phyloP scores from a whole-genome alignment of 1,140 invertebrate genomes.

The Euschistus heros region DNA sequence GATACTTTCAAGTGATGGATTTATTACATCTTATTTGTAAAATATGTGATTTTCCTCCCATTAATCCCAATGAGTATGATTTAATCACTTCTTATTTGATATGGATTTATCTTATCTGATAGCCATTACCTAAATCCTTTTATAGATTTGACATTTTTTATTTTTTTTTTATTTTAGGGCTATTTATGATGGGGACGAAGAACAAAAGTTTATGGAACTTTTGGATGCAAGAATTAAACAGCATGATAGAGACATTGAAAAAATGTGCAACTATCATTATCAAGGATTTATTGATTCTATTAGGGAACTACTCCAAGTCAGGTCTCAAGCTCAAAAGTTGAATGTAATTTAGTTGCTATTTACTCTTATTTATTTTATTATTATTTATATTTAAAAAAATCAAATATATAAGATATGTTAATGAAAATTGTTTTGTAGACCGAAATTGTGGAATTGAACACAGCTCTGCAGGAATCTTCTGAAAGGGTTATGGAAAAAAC shows the following conservation, averaged over 20 bases:
- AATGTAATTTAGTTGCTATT: slow-evolving; percentile 47
- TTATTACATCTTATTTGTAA: slow-evolving; percentile 4
- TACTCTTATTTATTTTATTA: too few species aligned
- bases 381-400: too few species aligned
- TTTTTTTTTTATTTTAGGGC: slow-evolving; percentile 46
- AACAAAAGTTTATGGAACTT: slow-evolving; percentile 74
- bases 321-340: slow-evolving; percentile 80
- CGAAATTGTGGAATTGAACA: slow-evolving; percentile 49
- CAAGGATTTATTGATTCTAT: slow-evolving; percentile 98
- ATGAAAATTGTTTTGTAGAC: slow-evolving; percentile 34
- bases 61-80: slow-evolving; percentile 1
- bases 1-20: background rate
- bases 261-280: slow-evolving; percentile 96
- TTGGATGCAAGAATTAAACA: slow-evolving; percentile 83
- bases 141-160: background rate
- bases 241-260: slow-evolving; percentile 96
- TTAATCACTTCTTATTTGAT: background rate
- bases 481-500: slow-evolving; percentile 50
- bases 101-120: background rate
- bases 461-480: slow-evolving; percentile 44
- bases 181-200: slow-evolving; percentile 77
- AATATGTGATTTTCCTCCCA: background rate
- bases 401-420: background rate
- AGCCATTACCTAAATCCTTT: background rate
- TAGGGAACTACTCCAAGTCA: slow-evolving; percentile 83